Evolutionary conservation across 2,797 vertebrate genomes (phyloP), one percentile per base, ranked within the genome.

Genomic region (Ispidina picta): DNA sequence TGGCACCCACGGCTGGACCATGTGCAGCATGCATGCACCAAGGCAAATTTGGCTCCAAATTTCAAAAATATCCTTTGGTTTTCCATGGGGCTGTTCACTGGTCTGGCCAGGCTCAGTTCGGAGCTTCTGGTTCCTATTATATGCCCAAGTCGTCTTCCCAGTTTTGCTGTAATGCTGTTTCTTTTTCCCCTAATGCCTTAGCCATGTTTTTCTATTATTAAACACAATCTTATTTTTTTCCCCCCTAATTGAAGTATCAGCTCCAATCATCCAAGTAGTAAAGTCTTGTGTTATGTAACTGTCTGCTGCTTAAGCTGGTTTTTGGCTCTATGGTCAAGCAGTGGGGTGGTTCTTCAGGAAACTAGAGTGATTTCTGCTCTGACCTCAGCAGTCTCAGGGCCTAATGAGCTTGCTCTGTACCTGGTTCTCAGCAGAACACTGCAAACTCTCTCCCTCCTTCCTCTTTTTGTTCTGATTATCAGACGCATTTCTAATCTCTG

Each of bases 81-180:
- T 93, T 82, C 64, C 83, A 60, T 1, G 1, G 70, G 18, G 83
- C 68, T 88, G 15, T 46, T 49, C 3, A 6, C 58, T 1, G 5
- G 55, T 5, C 86, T 96, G 94, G 86, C 93, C 60, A 51, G 68
- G 39, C 74, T 92, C 71, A 1, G 4, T 46, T 33, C 1, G 3
- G 12, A 88, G 75, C 78, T 92, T 86, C 93, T 95, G 92, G 46
- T 88, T 96, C 78, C 65, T 49, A 68, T 94, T 92, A 82, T 2
- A 0, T 44, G n/a, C 58, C 83, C 64, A 41, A 82, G 55, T 64
- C 58, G 16, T 78, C 83, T 43, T 90, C 58, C 70, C 21, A 26
- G 51, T 52, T 66, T 16, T 76, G 68, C 65, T 89, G 46, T 12
- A 68, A 31, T 2, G 1, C 35, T 89, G 3, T 44, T 85, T 23